These are phyloP conservation scores for Hydrocynus forskahlii DNA, from an alignment of 2,797 vertebrate species.

Conservation along the genomic window DNA sequence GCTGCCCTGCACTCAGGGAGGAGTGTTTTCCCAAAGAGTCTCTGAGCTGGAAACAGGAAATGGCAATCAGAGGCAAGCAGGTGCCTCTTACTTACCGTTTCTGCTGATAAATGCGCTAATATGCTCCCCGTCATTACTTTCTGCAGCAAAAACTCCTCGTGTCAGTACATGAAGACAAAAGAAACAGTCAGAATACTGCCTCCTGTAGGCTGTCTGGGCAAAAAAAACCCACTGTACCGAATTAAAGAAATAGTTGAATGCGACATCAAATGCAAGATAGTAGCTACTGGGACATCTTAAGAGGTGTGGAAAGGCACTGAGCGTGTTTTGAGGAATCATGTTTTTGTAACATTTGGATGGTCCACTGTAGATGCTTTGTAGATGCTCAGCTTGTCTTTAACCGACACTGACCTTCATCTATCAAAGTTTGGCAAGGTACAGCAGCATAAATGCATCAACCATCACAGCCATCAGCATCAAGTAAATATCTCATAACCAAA, in stretches of 20 bases:
- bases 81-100: conserved; percentile 3
- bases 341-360: no score
- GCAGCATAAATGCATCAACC: no score
- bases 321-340: no score
- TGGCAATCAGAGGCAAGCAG: conserved; percentile 29
- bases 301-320: no score
- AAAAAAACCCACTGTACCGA: background rate
- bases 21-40: conserved; percentile 29
- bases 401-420: no score
- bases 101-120: background rate
- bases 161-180: background rate
- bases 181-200: background rate
- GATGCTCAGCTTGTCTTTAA: no score
- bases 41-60: conserved; percentile 44
- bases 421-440: no score
- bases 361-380: no score
- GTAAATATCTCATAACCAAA: no score
- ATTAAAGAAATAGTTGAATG: no score
- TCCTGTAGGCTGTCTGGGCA: background rate
- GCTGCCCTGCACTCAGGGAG: conserved; percentile 24
- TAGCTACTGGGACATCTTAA: background rate
- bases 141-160: background rate
- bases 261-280: background rate
- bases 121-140: background rate
- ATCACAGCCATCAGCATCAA: no score